phyloP scores from a whole-genome alignment of 1,140 invertebrate genomes.

The Polypedilum pembai region DNA sequence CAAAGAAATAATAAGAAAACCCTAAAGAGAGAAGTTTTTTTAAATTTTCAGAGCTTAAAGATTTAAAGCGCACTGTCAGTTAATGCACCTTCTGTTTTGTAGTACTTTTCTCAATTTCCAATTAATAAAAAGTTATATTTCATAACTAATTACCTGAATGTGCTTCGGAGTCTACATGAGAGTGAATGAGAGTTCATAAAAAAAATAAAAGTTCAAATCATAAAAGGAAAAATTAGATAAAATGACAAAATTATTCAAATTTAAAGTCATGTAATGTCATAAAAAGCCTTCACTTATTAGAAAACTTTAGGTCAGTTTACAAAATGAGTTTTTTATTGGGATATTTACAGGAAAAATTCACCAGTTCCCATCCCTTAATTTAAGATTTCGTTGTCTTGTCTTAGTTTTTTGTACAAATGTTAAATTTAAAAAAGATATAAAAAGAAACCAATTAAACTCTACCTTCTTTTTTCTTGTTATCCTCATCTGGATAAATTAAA shows the following conservation, averaged over 20 bases:
- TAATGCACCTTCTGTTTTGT: too few relatives aligned
- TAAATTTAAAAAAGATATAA: slow-evolving; percentile 23
- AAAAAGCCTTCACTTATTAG: neutral
- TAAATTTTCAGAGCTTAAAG: too few relatives aligned
- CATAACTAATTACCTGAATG: neutral
- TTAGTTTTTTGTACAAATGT: too few relatives aligned
- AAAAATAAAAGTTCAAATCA: too few relatives aligned
- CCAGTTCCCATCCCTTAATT: neutral
- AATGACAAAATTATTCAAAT: neutral
- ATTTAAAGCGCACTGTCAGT: too few relatives aligned
- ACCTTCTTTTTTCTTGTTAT: slow-evolving; percentile 1
- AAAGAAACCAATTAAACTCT: neutral
- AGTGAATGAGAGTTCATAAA: neutral
- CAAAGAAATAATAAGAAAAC: too few relatives aligned
- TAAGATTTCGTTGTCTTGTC: slow-evolving; percentile 28
- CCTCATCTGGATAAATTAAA: neutral
- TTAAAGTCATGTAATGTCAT: neutral
- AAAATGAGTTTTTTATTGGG: neutral
- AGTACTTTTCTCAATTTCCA: too few relatives aligned
- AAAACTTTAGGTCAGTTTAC: neutral
- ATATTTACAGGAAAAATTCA: neutral
- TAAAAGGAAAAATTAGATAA: neutral
- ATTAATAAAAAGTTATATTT: too few relatives aligned
- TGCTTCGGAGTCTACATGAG: neutral
- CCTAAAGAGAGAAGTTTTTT: too few relatives aligned